phyloP scores from a whole-genome alignment of 2,797 vertebrate species.

The Myotis planiceps region DNA sequence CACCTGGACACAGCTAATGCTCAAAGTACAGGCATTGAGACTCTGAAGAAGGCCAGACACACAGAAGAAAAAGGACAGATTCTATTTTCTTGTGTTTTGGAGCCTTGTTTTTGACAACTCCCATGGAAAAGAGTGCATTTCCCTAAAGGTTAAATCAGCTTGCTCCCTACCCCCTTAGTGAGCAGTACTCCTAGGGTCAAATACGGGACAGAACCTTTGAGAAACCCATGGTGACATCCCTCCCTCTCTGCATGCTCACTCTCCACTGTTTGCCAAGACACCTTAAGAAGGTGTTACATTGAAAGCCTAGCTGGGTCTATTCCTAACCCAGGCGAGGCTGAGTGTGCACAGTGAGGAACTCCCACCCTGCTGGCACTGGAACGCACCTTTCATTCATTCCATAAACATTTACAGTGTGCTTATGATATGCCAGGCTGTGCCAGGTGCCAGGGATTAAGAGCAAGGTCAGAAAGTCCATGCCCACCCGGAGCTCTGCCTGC shows the following conservation, averaged over 20 bases:
- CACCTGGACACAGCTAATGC: slow-evolving; percentile 66
- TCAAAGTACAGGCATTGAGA: slow-evolving; percentile 24
- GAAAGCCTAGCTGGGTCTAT: slow-evolving; percentile 38
- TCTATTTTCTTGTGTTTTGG: neutral
- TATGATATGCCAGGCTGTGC: neutral
- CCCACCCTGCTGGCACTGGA: neutral
- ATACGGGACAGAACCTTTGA: neutral
- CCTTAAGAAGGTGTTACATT: slow-evolving; percentile 49
- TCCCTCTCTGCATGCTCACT: neutral
- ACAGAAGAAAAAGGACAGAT: slow-evolving; percentile 44
- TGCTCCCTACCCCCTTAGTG: neutral
- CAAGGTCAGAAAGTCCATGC: neutral
- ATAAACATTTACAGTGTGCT: slow-evolving; percentile 39
- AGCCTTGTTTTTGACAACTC: slow-evolving; percentile 20
- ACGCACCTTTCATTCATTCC: slow-evolving; percentile 13
- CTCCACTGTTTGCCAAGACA: neutral
- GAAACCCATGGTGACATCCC: neutral
- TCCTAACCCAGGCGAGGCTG: neutral
- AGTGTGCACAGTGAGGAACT: neutral
- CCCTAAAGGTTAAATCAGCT: neutral
- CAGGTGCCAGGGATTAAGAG: neutral
- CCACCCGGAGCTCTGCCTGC: neutral
- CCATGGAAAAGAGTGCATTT: neutral
- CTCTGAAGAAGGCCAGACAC: slow-evolving; percentile 55
- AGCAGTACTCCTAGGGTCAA: neutral